Conservation (phyloP, 2,888 invertebrate species). For the Caenorhabditis becei region DNA sequence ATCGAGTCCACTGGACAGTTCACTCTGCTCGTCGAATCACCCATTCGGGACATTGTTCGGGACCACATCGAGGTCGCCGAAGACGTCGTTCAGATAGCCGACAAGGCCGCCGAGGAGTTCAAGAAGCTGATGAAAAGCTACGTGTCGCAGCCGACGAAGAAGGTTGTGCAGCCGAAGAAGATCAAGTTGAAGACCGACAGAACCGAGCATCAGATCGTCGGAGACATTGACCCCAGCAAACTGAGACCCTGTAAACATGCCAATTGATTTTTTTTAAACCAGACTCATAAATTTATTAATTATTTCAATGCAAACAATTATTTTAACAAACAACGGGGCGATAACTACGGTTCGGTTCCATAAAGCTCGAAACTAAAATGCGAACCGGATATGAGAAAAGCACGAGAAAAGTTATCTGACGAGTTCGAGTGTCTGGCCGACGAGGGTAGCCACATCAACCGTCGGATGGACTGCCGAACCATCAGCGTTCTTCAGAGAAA, state of each 20-base stretch:
- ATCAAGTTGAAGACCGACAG: conserved; percentile 39
- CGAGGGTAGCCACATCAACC: conserved; percentile 53
- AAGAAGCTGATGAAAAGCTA: conserved; percentile 39
- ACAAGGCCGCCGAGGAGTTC: conserved; percentile 65
- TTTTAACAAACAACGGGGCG: conserved; percentile 17
- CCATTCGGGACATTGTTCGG: conserved; percentile 62
- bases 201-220: conserved; percentile 60
- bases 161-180: conserved; percentile 13
- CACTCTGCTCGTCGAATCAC: conserved; percentile 67
- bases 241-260: conserved; percentile 70
- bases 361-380: conserved; percentile 19
- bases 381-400: conserved; percentile 37
- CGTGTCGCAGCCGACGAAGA: conserved; percentile 14
- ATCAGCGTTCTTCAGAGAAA: conserved; percentile 47
- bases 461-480: conserved; percentile 66
- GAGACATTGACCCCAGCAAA: conserved; percentile 65
- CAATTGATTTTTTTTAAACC: conserved; percentile 31
- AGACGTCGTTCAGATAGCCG: conserved; percentile 70
- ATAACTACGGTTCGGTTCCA: conserved; percentile 21
- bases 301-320: conserved; percentile 17
- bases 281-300: conserved; percentile 22
- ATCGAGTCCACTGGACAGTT: conserved; percentile 55
- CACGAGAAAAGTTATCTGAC: conserved; percentile 38
- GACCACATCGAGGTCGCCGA: conserved; percentile 69
- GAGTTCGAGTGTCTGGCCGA: conserved; percentile 60